Evolutionary conservation across 53 echinoderm and acorn worm species (phyloP).

Genomic region (Echinarachnius parma): DNA sequence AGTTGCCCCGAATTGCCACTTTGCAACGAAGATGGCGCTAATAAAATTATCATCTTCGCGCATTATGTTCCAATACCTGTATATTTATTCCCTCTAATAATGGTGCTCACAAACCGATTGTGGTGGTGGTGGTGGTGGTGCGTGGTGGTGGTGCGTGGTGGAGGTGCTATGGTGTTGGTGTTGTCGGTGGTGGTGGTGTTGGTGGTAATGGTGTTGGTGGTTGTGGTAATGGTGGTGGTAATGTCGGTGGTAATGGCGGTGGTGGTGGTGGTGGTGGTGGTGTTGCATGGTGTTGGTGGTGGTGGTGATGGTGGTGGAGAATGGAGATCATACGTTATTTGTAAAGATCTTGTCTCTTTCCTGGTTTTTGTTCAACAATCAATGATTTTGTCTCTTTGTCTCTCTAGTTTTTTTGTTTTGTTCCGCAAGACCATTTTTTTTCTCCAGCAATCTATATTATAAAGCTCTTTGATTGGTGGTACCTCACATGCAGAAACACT

Average conservation of each 20-base stretch:
- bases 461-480: too few species aligned
- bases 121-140: background rate
- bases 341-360: background rate
- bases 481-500: too few species aligned
- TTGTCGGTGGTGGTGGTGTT: background rate
- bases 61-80: background rate
- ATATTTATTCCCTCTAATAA: background rate
- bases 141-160: too few species aligned
- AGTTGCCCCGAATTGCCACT: too few species aligned
- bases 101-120: too few species aligned
- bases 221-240: background rate
- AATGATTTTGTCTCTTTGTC: too few species aligned
- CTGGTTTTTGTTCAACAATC: background rate
- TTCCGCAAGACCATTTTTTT: too few species aligned
- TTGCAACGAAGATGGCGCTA: constrained; percentile 18
- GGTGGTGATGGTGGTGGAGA: background rate
- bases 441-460: too few species aligned
- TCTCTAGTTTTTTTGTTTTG: too few species aligned
- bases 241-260: background rate
- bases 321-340: background rate
- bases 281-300: background rate
- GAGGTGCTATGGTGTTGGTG: background rate
- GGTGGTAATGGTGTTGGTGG: too few species aligned
- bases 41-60: background rate
- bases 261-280: background rate